Percentiles rank a stretch among this genome's conserved stretches.
phyloP scores from a whole-genome alignment of 2,113 vertebrate genomes.

The Hystrix cristata region DNA sequence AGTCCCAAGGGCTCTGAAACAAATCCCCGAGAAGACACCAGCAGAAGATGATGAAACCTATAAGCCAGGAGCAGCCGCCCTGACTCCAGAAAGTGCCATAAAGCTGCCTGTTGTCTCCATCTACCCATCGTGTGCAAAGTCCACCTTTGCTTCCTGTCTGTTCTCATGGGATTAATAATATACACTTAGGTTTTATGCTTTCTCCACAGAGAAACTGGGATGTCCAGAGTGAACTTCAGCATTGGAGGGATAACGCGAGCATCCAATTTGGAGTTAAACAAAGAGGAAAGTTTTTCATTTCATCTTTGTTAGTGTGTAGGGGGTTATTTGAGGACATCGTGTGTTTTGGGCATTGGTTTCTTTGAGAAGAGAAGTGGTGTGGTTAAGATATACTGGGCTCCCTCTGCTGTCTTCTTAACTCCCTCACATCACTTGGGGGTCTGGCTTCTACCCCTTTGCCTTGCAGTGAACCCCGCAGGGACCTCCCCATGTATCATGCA shows the following conservation, averaged over 20 bases:
- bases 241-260: rapidly evolving
- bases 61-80: background rate
- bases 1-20: background rate
- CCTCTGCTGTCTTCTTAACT: background rate
- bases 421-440: background rate
- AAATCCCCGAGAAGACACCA: background rate
- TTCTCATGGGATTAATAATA: background rate
- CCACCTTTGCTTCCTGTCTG: background rate
- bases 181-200: background rate
- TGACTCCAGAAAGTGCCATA: rapidly evolving
- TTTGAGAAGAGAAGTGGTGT: background rate
- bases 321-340: background rate
- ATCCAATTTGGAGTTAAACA: background rate
- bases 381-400: background rate
- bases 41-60: background rate
- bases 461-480: background rate
- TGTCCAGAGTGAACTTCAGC: background rate
- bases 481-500: background rate
- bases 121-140: rapidly evolving
- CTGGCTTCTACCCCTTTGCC: background rate
- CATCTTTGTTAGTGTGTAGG: rapidly evolving
- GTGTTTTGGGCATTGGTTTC: background rate
- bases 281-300: background rate
- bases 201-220: background rate
- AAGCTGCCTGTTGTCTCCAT: background rate